phyloP scores from a whole-genome alignment of 1,140 invertebrate genomes.

The Himalopsyche phryganea region DNA sequence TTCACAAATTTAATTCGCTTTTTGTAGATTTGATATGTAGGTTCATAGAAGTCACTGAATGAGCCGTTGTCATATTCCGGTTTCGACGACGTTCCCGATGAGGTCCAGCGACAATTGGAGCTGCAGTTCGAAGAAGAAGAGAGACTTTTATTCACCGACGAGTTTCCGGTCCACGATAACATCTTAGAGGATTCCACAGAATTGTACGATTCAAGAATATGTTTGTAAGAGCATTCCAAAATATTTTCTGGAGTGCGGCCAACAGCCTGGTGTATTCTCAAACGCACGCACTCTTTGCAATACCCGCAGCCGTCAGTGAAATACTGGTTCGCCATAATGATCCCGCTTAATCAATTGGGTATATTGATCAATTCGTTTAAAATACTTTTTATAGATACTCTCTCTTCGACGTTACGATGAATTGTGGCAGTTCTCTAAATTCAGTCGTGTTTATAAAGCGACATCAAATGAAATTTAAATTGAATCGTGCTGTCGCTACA shows the following conservation, averaged over 20 bases:
- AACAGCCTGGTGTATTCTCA: constrained; percentile 18
- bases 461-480: not conserved
- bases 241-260: constrained; percentile 16
- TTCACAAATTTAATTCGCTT: constrained; percentile 31
- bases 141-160: not conserved
- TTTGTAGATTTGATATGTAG: constrained; percentile 1
- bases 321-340: constrained; percentile 1
- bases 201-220: constrained; percentile 26
- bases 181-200: not conserved
- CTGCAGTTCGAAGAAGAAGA: constrained; percentile 19
- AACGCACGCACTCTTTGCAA: constrained; percentile 26
- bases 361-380: no score
- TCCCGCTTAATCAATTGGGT: no score
- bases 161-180: not conserved
- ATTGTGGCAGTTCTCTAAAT: no score
- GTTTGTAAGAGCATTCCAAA: constrained; percentile 28
- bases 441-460: constrained; percentile 1
- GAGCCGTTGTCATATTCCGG: constrained; percentile 18
- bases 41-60: constrained; percentile 16
- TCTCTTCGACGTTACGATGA: no score
- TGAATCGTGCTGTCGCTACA: not conserved
- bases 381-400: no score
- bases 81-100: constrained; percentile 14
- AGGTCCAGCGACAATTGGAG: constrained; percentile 29
- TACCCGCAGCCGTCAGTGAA: constrained; percentile 23